Evolutionary conservation across 2,888 invertebrate genomes (phyloP), one percentile per base, ranked within the genome.

Genomic region (Drosophila testacea): DNA sequence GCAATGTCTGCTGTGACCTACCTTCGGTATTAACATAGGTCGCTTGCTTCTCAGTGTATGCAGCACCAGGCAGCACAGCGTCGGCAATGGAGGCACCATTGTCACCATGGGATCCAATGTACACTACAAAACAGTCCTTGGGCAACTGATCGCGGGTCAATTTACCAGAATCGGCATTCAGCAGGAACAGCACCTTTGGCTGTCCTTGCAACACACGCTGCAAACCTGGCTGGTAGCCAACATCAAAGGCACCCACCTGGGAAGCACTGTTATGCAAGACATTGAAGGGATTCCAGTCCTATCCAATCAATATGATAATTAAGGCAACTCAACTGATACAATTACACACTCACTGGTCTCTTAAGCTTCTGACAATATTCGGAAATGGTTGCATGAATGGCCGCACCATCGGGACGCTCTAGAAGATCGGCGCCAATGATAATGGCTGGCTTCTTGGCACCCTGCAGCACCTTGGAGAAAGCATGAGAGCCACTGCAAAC

Each of bases 1-100:
- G 94, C 36, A 96, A 93, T 0, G 98, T 97, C 93, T 97, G 96
- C 93, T 99, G 99, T 38, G 98, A 95, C 75, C 99, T 95, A 1
- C 99, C 99, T 94, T 99, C 99, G 0, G 98, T 99, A 93, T 99
- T 99, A 0, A 98, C 98, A 93, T 97, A 99, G 0, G 97, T 98
- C n/a, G 95, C 98, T 91, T 97, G 96, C 93, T 99, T 99, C 94
- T 99, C 99, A 0, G 99, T 99, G 93, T 99, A 99, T 0, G 99
- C 99, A 6, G 98, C 98, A 70, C 99, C 98, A 1, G 99, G 98
- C 10, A 99, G 93, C 66, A 99, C 95, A 2, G 97, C 95, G 93
- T 99, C 98, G 39, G 99, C 99, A 77, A 98, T 96, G 42, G 95
- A 93, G 1, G 99, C 99, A 59, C 99, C 99, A 67, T 93, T 94